A percentile compares a stretch with the other conserved stretches of the same genome.
Evolutionary conservation across 2,113 vertebrate genomes (phyloP).

Genomic region (Forbesichthys papilliferus): DNA sequence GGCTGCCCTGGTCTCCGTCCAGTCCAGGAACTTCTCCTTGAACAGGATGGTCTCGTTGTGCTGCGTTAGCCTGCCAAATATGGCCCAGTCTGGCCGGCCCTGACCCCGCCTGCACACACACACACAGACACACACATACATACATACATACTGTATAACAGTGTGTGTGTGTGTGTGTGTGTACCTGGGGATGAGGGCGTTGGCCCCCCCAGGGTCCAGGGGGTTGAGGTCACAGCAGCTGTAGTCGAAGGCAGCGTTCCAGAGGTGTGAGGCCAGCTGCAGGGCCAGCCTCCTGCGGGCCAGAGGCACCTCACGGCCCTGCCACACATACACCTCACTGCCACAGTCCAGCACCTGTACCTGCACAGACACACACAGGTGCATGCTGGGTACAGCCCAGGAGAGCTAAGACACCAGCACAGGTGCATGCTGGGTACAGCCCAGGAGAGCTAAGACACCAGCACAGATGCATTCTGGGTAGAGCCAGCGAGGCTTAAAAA

Average conservation of each 20-base stretch:
- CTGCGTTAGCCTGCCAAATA: slow-evolving; percentile 94
- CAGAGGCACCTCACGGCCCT: slow-evolving; percentile 94
- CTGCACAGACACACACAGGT: slow-evolving; percentile 64
- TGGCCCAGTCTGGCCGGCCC: slow-evolving; percentile 95
- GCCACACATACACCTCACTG: slow-evolving; percentile 98
- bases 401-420: no score
- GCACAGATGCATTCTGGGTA: no score
- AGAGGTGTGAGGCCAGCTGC: slow-evolving; percentile 96
- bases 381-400: background rate
- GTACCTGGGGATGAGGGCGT: slow-evolving; percentile 92
- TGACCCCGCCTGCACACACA: slow-evolving; percentile 85
- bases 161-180: background rate
- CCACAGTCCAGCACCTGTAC: slow-evolving; percentile 98
- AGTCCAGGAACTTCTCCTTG: slow-evolving; percentile 96
- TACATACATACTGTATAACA: background rate
- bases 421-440: no score
- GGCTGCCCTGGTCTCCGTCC: slow-evolving; percentile 85
- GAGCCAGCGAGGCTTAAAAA: no score
- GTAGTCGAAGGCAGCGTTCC: slow-evolving; percentile 98
- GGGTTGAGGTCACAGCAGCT: slow-evolving; percentile 97
- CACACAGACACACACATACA: background rate
- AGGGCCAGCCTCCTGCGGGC: slow-evolving; percentile 94
- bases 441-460: no score
- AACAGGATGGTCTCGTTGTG: slow-evolving; percentile 95
- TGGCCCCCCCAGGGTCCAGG: slow-evolving; percentile 92